Evolutionary conservation across 2,888 invertebrate genomes (phyloP), one percentile per base, ranked within the genome.

Genomic region (Pseudanteris insignis): DNA sequence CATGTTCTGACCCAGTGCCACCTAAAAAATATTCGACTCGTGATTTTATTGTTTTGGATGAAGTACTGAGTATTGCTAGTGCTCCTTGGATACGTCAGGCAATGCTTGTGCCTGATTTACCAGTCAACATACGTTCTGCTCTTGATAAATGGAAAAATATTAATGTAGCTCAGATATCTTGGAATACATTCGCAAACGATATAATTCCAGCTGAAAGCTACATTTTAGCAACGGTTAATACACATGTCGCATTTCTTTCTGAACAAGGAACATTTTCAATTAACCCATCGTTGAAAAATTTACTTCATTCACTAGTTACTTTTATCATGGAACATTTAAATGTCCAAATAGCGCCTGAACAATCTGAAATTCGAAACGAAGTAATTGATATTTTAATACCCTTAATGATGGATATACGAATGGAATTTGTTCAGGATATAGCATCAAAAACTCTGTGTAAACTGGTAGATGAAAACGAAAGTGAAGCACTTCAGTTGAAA

Each of bases 121-220:
- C 88, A 1, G 79, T 73, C 63, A 83, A 73, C 11, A 82, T 88
- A 1, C 81, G 83, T 29, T 82, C 84, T 15, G 84, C 85, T 1
- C 77, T 88, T 15, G 86, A 87, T 64, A 85, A 86, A 64, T 88
- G 88, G 87, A 86, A 85, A 70, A 79, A 80, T 2, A 83, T 82
- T 26, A 80, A 77, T 25, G 80, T 84, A 21, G 82, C 84, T 48
- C 86, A 86, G 60, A 84, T 86, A 43, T 84, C 85, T 25, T 86
- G 85, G 85, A 85, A 86, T 21, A 86, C 87, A 11, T 90, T 88
- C 80, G 84, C 88, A 25, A 86, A 86, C 62, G 91, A 93, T 74
- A 87, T 91, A 25, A 89, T 93, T 64, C 92, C 93, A 8, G 88
- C 90, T 0, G 93, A 94, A 76, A 91, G 89, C 70, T 92, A 90